Percentiles rank a stretch among this genome's conserved stretches.
Evolutionary conservation across 2,113 vertebrate species (phyloP).

Genomic region (Microcebus lehilahytsara): DNA sequence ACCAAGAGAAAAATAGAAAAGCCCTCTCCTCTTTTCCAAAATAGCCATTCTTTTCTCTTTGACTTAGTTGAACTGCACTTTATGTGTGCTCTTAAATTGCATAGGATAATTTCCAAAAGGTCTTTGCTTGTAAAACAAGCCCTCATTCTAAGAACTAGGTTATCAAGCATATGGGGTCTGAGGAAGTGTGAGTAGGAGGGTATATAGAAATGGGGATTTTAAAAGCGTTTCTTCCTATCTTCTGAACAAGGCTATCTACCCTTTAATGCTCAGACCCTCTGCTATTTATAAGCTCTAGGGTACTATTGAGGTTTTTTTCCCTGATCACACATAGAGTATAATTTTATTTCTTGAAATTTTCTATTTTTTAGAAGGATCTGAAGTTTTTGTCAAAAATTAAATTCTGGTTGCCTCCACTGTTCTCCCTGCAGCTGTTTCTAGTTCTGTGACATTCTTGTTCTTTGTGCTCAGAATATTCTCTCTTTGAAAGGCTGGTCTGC

Average conservation of each 20-base stretch:
- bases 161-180: not conserved
- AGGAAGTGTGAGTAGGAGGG: not conserved
- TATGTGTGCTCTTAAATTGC: not conserved
- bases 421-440: not conserved
- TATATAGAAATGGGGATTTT: not conserved
- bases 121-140: not conserved
- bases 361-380: not conserved
- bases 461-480: not conserved
- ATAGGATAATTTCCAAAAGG: not conserved
- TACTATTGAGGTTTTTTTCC: not conserved
- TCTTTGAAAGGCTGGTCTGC: not conserved
- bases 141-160: not conserved
- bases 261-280: not conserved
- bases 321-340: not conserved
- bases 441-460: not conserved
- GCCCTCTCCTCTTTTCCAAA: not conserved
- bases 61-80: not conserved
- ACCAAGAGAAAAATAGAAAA: not conserved
- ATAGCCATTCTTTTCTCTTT: not conserved
- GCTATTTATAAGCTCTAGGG: not conserved
- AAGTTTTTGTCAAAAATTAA: not conserved
- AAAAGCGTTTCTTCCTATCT: not conserved
- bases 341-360: constrained; percentile 10
- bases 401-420: not conserved
- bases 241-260: not conserved